phyloP scores from a whole-genome alignment of 2,113 vertebrate genomes.

The Eudyptes chrysolophus region DNA sequence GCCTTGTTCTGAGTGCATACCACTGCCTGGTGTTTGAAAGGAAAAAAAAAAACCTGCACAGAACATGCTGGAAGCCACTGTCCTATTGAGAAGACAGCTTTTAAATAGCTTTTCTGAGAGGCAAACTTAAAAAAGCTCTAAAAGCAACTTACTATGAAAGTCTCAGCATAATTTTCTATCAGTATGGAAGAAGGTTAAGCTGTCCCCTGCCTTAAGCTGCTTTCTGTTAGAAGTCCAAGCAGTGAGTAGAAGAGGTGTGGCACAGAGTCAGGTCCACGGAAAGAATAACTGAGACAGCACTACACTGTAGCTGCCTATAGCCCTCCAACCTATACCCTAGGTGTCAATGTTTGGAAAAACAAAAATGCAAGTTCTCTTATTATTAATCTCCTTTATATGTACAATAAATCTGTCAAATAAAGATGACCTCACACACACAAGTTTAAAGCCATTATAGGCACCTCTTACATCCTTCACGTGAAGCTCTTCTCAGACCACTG shows the following conservation, averaged over 20 bases:
- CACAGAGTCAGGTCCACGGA: not conserved
- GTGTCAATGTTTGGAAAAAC: not conserved
- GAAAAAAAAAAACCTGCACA: not conserved
- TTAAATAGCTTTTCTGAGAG: conserved; percentile 49
- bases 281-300: not conserved
- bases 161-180: conserved; percentile 59
- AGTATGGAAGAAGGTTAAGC: conserved; percentile 56
- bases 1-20: conserved; percentile 20
- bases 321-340: not conserved
- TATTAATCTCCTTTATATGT: not conserved
- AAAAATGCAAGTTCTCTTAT: not conserved
- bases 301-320: not conserved
- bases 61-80: conserved; percentile 52
- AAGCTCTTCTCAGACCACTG: not conserved
- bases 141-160: conserved; percentile 55
- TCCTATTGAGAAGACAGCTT: conserved; percentile 48
- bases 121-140: conserved; percentile 52
- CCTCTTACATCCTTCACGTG: not conserved
- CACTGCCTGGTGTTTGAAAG: conserved; percentile 6
- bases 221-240: conserved; percentile 13
- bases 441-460: not conserved
- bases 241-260: not conserved
- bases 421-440: not conserved
- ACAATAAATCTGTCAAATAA: not conserved
- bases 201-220: conserved; percentile 58